Conservation (phyloP, 2,113 vertebrate species). For the Probosciger aterrimus region DNA sequence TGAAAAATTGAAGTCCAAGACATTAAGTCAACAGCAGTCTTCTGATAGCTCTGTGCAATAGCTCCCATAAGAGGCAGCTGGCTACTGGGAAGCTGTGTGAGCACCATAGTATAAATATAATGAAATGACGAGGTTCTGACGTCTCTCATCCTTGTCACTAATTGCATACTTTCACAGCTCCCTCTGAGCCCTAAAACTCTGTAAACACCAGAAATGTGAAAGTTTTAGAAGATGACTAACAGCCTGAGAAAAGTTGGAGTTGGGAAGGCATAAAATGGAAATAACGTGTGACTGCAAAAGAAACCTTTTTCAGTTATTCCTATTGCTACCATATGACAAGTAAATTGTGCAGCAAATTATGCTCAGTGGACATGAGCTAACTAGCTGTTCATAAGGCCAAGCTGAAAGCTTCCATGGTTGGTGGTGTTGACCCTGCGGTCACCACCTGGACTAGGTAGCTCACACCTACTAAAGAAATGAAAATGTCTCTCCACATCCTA, state of each 20-base stretch:
- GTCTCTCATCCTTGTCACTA: conserved; percentile 17
- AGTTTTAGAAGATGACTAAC: conserved; percentile 41
- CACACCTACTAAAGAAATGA: background rate
- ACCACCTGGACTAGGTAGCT: background rate
- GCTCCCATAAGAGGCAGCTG: background rate
- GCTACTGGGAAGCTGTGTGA: background rate
- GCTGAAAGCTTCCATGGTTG: background rate
- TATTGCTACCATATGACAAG: rapidly evolving
- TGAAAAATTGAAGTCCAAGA: background rate
- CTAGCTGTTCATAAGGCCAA: background rate
- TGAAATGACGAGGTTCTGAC: conserved; percentile 11
- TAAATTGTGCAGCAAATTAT: background rate
- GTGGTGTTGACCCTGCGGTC: too few relatives aligned
- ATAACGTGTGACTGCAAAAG: background rate
- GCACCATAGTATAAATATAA: background rate
- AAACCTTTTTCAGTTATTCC: background rate
- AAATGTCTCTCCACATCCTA: background rate
- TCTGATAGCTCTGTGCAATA: background rate
- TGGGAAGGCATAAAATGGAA: conserved; percentile 30
- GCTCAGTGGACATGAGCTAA: background rate
- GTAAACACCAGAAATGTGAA: conserved; percentile 36
- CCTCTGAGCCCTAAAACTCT: conserved; percentile 7
- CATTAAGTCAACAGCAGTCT: background rate
- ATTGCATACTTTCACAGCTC: conserved; percentile 37
- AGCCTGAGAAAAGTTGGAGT: conserved; percentile 6